Evolutionary conservation across 2,797 vertebrate species (phyloP).

Genomic region (Uromys caudimaculatus): DNA sequence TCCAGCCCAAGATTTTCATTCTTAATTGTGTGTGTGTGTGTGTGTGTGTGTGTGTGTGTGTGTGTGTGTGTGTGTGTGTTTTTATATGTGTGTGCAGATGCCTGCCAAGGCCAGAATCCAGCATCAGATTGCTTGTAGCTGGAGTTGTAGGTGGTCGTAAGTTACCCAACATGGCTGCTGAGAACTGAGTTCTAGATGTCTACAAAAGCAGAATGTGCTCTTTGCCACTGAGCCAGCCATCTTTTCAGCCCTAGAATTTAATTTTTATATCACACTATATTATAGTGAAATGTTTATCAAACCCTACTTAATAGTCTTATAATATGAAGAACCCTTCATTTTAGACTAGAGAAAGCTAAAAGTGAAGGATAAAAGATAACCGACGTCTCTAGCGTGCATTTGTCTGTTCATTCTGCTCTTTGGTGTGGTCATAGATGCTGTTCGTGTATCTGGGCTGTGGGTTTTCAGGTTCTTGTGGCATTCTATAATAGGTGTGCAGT

Average conservation of each 20-base stretch:
- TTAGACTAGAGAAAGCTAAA: constrained; percentile 13
- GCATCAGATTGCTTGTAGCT: not conserved
- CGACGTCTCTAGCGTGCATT: not conserved
- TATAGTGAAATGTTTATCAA: constrained; percentile 21
- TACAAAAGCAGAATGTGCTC: not conserved
- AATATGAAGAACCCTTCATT: not conserved
- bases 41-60: not conserved
- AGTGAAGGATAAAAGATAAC: not conserved
- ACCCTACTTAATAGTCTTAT: not conserved
- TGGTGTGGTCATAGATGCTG: not conserved
- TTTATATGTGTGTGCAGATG: not conserved
- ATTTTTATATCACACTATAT: not conserved
- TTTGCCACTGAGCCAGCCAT: no score
- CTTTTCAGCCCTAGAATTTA: not conserved
- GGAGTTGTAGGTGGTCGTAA: not conserved
- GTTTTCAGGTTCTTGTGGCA: not conserved
- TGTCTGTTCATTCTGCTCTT: not conserved
- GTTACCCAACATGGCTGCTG: not conserved
- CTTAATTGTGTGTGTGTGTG: not conserved
- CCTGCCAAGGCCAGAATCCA: no score
- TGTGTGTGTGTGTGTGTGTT: not conserved
- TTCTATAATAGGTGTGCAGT: constrained; percentile 7
- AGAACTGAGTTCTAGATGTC: no score
- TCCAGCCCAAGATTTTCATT: no score
- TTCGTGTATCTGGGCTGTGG: no score